These are phyloP conservation scores for Phainopepla nitens DNA, from an alignment of 2,113 vertebrate genomes.

Conservation along the genomic window DNA sequence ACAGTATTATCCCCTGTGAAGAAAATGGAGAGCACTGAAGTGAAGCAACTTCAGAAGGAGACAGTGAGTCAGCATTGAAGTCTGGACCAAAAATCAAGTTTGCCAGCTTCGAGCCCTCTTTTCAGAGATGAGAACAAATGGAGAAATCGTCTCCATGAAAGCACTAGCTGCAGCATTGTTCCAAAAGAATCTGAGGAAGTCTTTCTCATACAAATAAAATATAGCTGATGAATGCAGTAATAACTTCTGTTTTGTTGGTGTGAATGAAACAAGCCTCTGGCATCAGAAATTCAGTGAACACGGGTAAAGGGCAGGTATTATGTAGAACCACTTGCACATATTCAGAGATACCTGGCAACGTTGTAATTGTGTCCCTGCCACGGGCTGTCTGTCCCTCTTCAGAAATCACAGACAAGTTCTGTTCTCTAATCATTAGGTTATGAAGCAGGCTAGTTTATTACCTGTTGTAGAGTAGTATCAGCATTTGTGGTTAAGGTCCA, in stretches of 20 bases:
- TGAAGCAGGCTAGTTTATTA: background rate
- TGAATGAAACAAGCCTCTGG: background rate
- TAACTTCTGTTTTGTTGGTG: background rate
- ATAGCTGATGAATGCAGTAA: background rate
- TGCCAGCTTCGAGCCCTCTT: background rate
- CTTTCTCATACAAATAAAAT: background rate
- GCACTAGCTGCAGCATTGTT: background rate
- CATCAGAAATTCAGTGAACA: background rate
- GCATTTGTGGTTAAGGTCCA: background rate
- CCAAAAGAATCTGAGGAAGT: background rate
- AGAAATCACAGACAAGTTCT: background rate
- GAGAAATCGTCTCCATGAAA: background rate
- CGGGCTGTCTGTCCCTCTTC: background rate
- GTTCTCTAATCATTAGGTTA: background rate
- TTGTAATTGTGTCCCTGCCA: background rate
- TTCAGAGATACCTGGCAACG: background rate
- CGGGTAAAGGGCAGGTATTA: background rate
- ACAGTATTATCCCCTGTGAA: background rate
- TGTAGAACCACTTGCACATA: background rate
- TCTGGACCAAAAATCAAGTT: background rate
- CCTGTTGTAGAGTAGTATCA: background rate
- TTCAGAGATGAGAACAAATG: background rate
- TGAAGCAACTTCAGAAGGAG: background rate
- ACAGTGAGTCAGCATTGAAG: constrained; percentile 23
- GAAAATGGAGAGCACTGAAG: background rate